Evolutionary conservation across 2,888 invertebrate species (phyloP), one percentile per base, ranked within the genome.

Genomic region (Phorcus lineatus): DNA sequence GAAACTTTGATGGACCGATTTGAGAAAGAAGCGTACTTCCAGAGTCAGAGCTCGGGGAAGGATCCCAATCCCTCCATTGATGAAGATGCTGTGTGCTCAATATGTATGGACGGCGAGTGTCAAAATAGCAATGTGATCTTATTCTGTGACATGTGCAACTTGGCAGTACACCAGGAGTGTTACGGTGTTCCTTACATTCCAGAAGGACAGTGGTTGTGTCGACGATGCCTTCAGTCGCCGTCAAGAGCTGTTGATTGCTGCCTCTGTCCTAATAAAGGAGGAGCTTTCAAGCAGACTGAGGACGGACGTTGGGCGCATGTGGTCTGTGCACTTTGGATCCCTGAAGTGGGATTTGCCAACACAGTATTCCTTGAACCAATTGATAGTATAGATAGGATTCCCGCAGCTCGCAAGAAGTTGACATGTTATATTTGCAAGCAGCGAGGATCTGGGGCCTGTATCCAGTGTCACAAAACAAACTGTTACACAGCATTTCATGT

Each of bases 81-180:
- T 89, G 99, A 99, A 90, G 99, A 99, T 94, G 99, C 99, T 0
- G 98, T 99, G 0, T 99, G 99, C 92, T 98, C 98, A 91, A 99
- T 99, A 88, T 99, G 99, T 92, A 97, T 97, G 96, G 99, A 99
- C 90, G 99, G 99, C 1, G 99, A 99, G 93, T 99, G 99, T 93
- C 97, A 99, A 93, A 99, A 99, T 93, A 97, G 97, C 77, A 99
- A 99, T 93, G 99, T 98, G 70, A 99, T 99, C 87, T 94, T 99
- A 77, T 99, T 99, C 94, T 99, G 99, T 94, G 99, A 99, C 94
- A 98, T 99, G 98, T 99, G 99, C 94, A 99, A 99, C 94, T 94
- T 99, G 86, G 98, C 99, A 36, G 99, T 99, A 17, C 99, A 99
- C 93, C 99, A 94, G 94, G 98, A 99, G 93, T 99, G 99, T 92